A percentile compares a stretch with the other conserved stretches of the same genome.
Conservation (phyloP, 2,888 invertebrate species). For the Ecdyonurus torrentis region DNA sequence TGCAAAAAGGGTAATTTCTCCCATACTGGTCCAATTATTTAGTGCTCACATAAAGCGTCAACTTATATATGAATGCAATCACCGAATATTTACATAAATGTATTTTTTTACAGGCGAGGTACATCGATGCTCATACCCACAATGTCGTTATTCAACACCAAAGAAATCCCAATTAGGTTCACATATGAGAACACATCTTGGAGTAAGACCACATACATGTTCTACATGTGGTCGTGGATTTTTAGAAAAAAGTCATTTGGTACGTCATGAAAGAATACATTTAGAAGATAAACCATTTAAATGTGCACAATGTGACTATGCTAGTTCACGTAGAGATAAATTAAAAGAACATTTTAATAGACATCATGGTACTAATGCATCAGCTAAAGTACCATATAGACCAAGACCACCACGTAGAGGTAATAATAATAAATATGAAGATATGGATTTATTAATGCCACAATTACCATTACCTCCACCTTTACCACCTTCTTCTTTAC, state of each 20-base stretch:
- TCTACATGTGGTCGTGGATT: slow-evolving; percentile 41
- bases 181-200: slow-evolving; percentile 44
- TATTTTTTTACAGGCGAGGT: slow-evolving; percentile 30
- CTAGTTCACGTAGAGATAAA: slow-evolving; percentile 44
- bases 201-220: slow-evolving; percentile 35
- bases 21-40: no score
- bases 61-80: no score
- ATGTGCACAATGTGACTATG: slow-evolving; percentile 45
- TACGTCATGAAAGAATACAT: slow-evolving; percentile 46
- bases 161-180: slow-evolving; percentile 45
- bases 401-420: not conserved
- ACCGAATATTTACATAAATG: no score
- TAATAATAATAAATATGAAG: not conserved
- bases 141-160: slow-evolving; percentile 43
- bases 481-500: no score
- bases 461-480: not conserved
- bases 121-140: slow-evolving; percentile 41
- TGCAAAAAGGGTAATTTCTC: no score
- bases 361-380: slow-evolving; percentile 24
- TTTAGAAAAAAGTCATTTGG: slow-evolving; percentile 46
- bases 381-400: not conserved
- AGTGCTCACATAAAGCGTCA: no score
- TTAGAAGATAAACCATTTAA: slow-evolving; percentile 43
- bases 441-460: not conserved
- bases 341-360: slow-evolving; percentile 38